phyloP scores from a whole-genome alignment of 2,797 vertebrate genomes.

The Tauraco hartlaubi region DNA sequence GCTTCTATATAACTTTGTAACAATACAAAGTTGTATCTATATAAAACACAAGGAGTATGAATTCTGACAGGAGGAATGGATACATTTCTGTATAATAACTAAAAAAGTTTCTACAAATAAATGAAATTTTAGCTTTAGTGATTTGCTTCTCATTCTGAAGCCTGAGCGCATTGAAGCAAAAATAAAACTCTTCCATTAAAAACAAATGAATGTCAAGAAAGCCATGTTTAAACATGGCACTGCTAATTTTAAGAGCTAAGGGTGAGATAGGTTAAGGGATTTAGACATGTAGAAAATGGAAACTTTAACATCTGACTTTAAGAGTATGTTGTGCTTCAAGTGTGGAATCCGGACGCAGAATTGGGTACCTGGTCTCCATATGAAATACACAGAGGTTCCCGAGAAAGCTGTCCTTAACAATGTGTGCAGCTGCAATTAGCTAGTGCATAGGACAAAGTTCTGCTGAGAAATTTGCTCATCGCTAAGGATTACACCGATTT shows the following conservation, averaged over 20 bases:
- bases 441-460: background rate
- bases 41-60: background rate
- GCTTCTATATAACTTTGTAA: background rate
- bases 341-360: background rate
- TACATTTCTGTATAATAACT: background rate
- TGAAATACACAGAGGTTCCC: background rate
- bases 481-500: background rate
- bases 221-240: background rate
- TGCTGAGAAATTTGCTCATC: background rate
- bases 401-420: background rate
- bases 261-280: background rate
- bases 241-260: background rate
- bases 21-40: background rate
- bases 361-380: background rate
- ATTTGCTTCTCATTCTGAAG: background rate
- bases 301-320: background rate
- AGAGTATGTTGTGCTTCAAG: background rate
- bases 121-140: background rate
- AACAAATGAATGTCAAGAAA: background rate
- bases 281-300: background rate
- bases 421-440: background rate
- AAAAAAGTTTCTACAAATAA: background rate
- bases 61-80: background rate
- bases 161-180: background rate
- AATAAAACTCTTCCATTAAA: background rate